Conservation (phyloP, 2,113 vertebrate genomes). For the Cairina moschata region DNA sequence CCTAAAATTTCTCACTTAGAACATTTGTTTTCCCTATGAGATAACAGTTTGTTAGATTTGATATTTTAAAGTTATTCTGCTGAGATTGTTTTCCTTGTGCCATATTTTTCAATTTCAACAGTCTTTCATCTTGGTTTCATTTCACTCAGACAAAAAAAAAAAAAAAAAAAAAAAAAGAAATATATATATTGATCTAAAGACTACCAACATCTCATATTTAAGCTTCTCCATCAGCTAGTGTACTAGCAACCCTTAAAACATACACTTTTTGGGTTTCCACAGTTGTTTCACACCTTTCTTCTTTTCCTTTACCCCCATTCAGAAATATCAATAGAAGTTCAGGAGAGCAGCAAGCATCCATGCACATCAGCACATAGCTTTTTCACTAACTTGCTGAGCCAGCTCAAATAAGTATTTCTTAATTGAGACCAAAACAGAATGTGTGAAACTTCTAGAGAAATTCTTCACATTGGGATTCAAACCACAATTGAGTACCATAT, state of each 20-base stretch:
- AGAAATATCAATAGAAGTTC: background rate
- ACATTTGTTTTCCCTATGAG: background rate
- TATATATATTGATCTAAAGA: background rate
- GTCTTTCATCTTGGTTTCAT: background rate
- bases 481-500: background rate
- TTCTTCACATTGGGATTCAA: background rate
- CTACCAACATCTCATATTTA: background rate
- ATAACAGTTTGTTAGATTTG: background rate
- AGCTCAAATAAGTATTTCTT: background rate
- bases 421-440: background rate
- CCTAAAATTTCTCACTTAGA: background rate
- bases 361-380: background rate
- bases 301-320: background rate
- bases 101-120: background rate
- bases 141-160: background rate
- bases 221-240: background rate
- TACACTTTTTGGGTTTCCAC: background rate
- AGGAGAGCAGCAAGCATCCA: background rate
- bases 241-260: background rate
- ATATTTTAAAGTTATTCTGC: background rate
- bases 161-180: background rate
- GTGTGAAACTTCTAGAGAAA: background rate
- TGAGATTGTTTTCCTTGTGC: background rate
- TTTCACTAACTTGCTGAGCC: background rate
- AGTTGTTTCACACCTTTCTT: background rate